These are phyloP conservation scores for Antheraea pernyi DNA, from an alignment of 1,140 invertebrate genomes.

Conservation along the genomic window DNA sequence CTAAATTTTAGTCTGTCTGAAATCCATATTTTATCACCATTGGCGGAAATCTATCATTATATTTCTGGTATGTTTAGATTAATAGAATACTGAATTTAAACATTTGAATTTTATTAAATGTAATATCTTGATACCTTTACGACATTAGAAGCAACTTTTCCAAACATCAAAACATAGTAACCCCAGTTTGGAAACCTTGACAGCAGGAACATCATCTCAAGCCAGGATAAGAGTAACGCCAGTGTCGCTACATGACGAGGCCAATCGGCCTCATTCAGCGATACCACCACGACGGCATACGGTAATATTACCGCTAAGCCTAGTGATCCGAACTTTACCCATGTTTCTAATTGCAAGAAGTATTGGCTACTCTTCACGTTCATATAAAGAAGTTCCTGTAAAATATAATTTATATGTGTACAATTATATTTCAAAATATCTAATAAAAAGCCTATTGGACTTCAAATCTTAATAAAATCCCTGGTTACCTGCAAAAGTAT, in stretches of 20 bases:
- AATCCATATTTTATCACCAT: background rate
- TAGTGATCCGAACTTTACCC: constrained; percentile 73
- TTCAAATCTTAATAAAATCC: background rate
- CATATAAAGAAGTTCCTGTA: constrained; percentile 77
- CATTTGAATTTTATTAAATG: constrained; percentile 2
- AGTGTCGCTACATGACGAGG: constrained; percentile 75
- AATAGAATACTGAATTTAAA: background rate
- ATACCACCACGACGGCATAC: constrained; percentile 37
- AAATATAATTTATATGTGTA: constrained; percentile 43
- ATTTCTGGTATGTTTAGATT: too few relatives aligned
- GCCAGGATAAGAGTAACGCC: constrained; percentile 78
- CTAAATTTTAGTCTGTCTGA: background rate
- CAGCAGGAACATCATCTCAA: constrained; percentile 79
- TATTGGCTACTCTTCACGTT: constrained; percentile 69
- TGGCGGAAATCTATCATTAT: background rate
- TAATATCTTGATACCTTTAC: constrained; percentile 57
- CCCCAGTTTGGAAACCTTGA: constrained; percentile 79
- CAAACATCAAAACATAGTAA: constrained; percentile 79
- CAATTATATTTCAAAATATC: background rate
- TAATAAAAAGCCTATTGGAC: background rate
- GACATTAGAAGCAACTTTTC: constrained; percentile 74
- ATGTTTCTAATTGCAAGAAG: constrained; percentile 73
- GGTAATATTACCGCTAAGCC: constrained; percentile 53
- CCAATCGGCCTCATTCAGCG: constrained; percentile 56
- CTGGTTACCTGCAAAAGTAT: constrained; percentile 62